A percentile compares a stretch with the other conserved stretches of the same genome.
Conservation (phyloP, 2,888 invertebrate species). For the Orthosia cruda region DNA sequence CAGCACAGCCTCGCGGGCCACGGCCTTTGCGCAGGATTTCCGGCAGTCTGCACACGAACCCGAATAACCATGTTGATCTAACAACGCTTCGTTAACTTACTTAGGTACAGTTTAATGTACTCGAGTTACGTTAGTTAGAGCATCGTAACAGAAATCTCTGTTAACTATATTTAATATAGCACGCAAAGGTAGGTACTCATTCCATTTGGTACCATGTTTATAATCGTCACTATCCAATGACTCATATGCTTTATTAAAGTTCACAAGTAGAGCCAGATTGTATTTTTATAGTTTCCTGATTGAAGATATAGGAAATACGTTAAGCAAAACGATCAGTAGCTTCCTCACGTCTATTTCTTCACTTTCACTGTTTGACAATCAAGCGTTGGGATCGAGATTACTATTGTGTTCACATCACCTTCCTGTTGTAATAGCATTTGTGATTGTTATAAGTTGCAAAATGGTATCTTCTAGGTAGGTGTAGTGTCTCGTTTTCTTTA, state of each 20-base stretch:
- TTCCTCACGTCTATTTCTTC: slow-evolving; percentile 79
- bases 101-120: slow-evolving; percentile 38
- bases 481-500: not conserved
- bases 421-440: slow-evolving; percentile 59
- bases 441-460: slow-evolving; percentile 36
- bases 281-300: slow-evolving; percentile 54
- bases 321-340: slow-evolving; percentile 73
- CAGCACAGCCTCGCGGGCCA: slow-evolving; percentile 78
- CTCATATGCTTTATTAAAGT: slow-evolving; percentile 41
- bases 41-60: slow-evolving; percentile 86
- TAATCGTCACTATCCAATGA: slow-evolving; percentile 35
- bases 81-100: slow-evolving; percentile 72
- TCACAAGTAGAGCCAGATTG: slow-evolving; percentile 44
- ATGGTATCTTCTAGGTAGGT: not conserved
- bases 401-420: slow-evolving; percentile 74
- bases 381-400: slow-evolving; percentile 67
- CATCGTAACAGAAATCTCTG: slow-evolving; percentile 23
- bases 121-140: slow-evolving; percentile 22
- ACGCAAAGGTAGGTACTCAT: not conserved
- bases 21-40: slow-evolving; percentile 90
- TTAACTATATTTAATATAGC: not conserved
- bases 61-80: slow-evolving; percentile 74
- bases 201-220: slow-evolving; percentile 30
- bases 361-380: slow-evolving; percentile 83
- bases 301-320: slow-evolving; percentile 62